A percentile compares a stretch with the other conserved stretches of the same genome.
phyloP scores from a whole-genome alignment of 1,140 invertebrate genomes.

The Euura saliciscinereae region DNA sequence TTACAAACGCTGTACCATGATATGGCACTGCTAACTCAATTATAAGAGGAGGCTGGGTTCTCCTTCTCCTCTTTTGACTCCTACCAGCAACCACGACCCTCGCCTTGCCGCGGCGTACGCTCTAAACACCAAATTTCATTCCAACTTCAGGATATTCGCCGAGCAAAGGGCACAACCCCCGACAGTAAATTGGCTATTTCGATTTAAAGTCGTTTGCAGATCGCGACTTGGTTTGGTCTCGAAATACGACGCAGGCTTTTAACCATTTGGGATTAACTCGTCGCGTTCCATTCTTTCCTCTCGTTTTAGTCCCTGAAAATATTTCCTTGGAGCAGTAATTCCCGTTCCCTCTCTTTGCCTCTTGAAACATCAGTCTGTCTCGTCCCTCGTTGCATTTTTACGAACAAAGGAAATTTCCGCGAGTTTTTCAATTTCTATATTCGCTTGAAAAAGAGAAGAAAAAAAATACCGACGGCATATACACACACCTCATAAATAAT shows the following conservation, averaged over 20 bases:
- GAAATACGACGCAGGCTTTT: background rate
- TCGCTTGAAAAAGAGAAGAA: too few relatives aligned
- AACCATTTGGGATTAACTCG: background rate
- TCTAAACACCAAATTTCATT: slow-evolving; percentile 7
- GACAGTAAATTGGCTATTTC: slow-evolving; percentile 2
- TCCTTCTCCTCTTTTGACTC: background rate
- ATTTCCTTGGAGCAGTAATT: background rate
- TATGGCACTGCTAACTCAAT: slow-evolving; percentile 5
- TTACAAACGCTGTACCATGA: background rate
- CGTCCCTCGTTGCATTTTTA: background rate
- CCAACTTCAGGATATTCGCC: slow-evolving; percentile 4
- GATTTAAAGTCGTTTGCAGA: slow-evolving; percentile 5
- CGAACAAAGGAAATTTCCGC: background rate
- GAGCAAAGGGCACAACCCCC: slow-evolving; percentile 4
- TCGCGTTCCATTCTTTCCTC: background rate
- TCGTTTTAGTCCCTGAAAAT: background rate
- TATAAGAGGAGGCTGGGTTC: background rate
- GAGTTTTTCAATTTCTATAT: background rate
- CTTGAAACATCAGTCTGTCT: too few relatives aligned
- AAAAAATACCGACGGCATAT: too few relatives aligned
- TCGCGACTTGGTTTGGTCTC: background rate
- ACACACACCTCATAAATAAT: background rate
- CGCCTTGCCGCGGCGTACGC: background rate
- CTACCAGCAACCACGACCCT: background rate
- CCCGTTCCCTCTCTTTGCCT: too few relatives aligned